Evolutionary conservation across 2,888 invertebrate genomes (phyloP).

Genomic region (Sminthurides aquaticus): DNA sequence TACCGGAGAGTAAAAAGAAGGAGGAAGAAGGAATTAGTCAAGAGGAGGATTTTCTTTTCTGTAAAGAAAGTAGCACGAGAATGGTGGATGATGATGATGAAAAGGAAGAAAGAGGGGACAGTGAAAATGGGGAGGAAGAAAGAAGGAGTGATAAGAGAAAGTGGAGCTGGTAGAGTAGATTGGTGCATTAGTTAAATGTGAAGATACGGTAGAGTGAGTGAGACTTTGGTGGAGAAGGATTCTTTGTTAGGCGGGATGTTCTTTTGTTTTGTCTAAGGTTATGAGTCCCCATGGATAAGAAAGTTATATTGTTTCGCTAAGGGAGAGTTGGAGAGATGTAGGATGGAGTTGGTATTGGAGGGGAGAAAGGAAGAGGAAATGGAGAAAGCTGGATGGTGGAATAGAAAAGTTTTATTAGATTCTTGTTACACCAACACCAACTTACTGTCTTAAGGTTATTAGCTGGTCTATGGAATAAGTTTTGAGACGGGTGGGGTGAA

Average conservation of each 20-base stretch:
- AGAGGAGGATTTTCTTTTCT: too few species aligned
- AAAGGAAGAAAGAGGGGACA: not conserved
- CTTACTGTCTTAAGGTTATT: not conserved
- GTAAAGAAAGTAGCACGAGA: too few species aligned
- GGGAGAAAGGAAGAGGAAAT: not conserved
- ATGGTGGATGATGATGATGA: too few species aligned
- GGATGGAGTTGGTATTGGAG: too few species aligned
- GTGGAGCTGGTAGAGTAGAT: not conserved
- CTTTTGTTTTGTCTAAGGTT: not conserved
- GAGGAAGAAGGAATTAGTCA: too few species aligned
- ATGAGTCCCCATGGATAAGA: not conserved
- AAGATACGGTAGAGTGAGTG: not conserved
- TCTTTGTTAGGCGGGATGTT: not conserved
- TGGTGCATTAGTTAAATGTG: not conserved
- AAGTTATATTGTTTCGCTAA: not conserved
- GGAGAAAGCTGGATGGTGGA: not conserved
- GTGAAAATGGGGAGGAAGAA: not conserved
- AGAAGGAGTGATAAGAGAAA: not conserved
- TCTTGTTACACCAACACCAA: not conserved
- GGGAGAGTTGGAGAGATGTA: not conserved
- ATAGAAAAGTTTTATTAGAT: not conserved
- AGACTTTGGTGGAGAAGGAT: not conserved
- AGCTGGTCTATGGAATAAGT: too few species aligned
- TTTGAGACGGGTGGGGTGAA: too few species aligned
- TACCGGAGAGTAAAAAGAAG: too few species aligned